A percentile compares a stretch with the other conserved stretches of the same genome.
Evolutionary conservation across 1,140 invertebrate genomes (phyloP).

Genomic region (Lepidurus arcticus): DNA sequence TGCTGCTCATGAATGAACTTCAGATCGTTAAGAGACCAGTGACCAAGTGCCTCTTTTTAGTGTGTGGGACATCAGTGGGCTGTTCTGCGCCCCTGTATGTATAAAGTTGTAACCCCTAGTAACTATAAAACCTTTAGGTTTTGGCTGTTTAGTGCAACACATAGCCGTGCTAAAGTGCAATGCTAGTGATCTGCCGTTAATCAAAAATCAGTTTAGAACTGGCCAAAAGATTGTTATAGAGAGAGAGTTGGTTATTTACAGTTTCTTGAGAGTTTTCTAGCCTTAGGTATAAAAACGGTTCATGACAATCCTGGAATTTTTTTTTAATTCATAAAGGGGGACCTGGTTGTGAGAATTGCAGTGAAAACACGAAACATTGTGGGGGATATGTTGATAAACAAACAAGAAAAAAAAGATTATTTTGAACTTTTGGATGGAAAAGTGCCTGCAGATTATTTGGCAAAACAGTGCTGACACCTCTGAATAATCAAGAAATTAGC

Average conservation of each 20-base stretch:
- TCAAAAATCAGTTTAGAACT: neutral
- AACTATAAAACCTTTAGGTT: neutral
- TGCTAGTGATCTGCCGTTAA: conserved; percentile 17
- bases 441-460: too few relatives aligned
- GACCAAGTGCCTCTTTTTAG: conserved; percentile 17
- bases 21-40: conserved; percentile 10
- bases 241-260: neutral
- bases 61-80: neutral
- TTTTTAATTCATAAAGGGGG: too few relatives aligned
- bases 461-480: too few relatives aligned
- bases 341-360: too few relatives aligned
- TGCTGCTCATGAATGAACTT: neutral
- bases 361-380: too few relatives aligned
- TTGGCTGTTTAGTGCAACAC: neutral
- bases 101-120: neutral
- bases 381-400: too few relatives aligned
- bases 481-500: too few relatives aligned
- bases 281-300: neutral
- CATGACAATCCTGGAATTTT: too few relatives aligned
- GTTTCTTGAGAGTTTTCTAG: neutral
- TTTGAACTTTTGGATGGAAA: too few relatives aligned
- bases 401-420: too few relatives aligned
- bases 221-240: neutral
- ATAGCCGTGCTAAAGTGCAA: conserved; percentile 11
- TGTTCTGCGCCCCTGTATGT: neutral